phyloP scores from a whole-genome alignment of 2,888 invertebrate genomes.

The Schizaphis graminum region DNA sequence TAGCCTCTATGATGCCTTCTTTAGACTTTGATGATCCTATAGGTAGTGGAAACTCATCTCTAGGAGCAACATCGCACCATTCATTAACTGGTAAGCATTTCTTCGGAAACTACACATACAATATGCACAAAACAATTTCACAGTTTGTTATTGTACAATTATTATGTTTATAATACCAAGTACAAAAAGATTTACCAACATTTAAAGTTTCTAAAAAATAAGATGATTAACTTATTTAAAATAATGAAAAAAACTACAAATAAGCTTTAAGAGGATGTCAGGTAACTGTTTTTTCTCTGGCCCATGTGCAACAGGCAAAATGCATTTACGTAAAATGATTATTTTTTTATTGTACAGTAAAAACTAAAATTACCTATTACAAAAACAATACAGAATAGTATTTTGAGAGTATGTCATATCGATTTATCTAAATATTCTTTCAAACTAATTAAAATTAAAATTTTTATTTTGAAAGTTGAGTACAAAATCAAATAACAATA shows the following conservation, averaged over 20 bases:
- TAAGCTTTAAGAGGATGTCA: not conserved
- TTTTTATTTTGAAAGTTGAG: no score
- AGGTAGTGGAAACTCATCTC: conserved; percentile 66
- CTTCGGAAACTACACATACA: not conserved
- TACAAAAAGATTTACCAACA: not conserved
- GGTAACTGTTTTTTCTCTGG: no score
- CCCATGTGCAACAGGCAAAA: no score
- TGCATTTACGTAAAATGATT: no score
- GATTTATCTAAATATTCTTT: no score
- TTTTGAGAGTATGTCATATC: no score
- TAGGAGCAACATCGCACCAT: conserved; percentile 67
- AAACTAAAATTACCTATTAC: no score
- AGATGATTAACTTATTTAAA: not conserved
- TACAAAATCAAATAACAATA: no score
- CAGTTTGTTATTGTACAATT: not conserved
- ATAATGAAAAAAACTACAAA: not conserved
- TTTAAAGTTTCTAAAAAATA: not conserved
- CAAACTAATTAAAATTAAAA: no score
- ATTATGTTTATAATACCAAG: not conserved
- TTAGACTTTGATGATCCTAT: conserved; percentile 68
- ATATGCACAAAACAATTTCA: not conserved
- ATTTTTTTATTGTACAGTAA: no score
- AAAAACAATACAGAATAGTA: no score
- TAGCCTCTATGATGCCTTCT: conserved; percentile 68
- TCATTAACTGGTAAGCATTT: conserved; percentile 69